Base-by-base conservation (phyloP, 2,797 vertebrate species). In the Enteromius treurensis region DNA sequence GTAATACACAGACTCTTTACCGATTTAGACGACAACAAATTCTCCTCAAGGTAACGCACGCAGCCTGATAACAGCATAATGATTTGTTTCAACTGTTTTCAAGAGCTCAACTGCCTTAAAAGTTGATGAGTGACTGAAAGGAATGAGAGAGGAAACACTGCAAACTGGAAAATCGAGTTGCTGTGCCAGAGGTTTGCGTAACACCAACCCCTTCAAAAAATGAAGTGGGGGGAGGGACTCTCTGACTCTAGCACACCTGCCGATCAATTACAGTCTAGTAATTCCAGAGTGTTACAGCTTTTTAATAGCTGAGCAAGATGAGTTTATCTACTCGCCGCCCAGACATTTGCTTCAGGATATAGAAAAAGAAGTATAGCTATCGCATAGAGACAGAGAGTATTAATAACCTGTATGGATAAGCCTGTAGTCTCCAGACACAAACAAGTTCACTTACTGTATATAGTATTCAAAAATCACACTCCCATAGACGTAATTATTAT, bases 201-300 rank as follows among this genome's bases (percentile, higher is more conserved):
- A 69, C 32, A 47, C 23, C 15, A 87, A 47, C 23, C 62, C 32
- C 14, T 45, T 55, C 8, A 64, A 84, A 86, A n/a, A 79, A 70
- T 23, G 11, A 49, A 42, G 3, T 7, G 6, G 26, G 15, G 58
- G 13, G 10, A 2, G 45, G 45, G 14, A 1, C 21, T 65, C 10
- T 37, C 53, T 77, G 77, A 70, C 68, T 32, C 42, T 88, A 87
- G 89, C 83, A 68, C 90, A 91, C 88, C 87, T 90, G 88, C 88
- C 86, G 68, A 88, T 92, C 90, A 90, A 85, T 91, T 89, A 90
- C 85, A 88, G 49, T 83, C 87, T 60, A 86, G 86, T 91, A 86
- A 90, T 91, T 86, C 86, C 75, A 89, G 79, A 75, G 68, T 89
- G 85, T 89, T 80, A 89, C 87, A 81, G 69, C 51, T 90, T 77